These are phyloP conservation scores for Phalanger gymnotis DNA, from an alignment of 2,797 vertebrate species.

Conservation along the genomic window DNA sequence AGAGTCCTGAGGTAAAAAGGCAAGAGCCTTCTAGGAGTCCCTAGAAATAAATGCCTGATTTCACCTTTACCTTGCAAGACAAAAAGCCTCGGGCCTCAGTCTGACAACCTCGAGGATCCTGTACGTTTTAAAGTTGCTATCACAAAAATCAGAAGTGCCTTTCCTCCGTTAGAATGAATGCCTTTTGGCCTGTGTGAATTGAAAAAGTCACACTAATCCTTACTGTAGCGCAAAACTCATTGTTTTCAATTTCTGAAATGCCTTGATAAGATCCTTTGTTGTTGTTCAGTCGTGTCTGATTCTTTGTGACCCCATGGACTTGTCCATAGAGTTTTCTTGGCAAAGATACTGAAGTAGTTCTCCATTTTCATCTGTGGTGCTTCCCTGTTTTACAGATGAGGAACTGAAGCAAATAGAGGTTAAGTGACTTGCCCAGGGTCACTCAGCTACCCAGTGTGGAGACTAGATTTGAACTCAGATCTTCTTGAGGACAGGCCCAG, in stretches of 20 bases:
- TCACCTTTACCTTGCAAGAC: not conserved
- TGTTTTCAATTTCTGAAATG: not conserved
- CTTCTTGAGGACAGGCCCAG: not conserved
- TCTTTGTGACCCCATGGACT: not conserved
- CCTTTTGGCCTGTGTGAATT: not conserved
- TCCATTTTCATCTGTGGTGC: not conserved
- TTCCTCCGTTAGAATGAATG: not conserved
- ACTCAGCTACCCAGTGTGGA: not conserved
- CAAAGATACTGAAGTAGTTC: not conserved
- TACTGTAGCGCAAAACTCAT: not conserved
- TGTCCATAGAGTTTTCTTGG: not conserved
- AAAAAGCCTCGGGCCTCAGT: not conserved
- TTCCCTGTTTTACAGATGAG: not conserved
- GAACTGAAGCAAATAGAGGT: not conserved
- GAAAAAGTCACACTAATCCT: not conserved
- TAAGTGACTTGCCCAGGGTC: not conserved
- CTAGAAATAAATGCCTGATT: not conserved
- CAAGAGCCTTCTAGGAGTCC: not conserved
- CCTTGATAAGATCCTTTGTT: not conserved
- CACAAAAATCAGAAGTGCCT: not conserved
- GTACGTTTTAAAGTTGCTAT: not conserved
- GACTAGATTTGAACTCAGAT: not conserved
- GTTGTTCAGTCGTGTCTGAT: not conserved
- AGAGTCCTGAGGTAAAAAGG: not conserved
- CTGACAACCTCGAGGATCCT: not conserved